Conservation (phyloP, 2,797 vertebrate species). For the Lacerta agilis region DNA sequence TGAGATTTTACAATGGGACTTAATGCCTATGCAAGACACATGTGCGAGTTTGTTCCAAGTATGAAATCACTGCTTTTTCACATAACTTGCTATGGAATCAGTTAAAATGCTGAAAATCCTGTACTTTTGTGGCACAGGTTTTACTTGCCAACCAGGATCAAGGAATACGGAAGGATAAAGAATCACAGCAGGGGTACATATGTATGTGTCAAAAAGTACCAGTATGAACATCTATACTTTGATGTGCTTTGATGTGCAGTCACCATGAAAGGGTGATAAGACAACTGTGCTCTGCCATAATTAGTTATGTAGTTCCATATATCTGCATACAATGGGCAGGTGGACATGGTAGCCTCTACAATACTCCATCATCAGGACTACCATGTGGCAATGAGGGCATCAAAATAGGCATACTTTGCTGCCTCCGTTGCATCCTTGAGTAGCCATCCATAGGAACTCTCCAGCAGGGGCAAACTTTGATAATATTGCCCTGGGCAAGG, state of each 20-base stretch:
- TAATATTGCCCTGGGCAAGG: no score
- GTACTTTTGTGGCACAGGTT: constrained; percentile 21
- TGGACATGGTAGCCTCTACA: no score
- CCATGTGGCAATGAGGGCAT: no score
- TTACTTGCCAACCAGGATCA: constrained; percentile 40
- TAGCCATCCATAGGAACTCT: no score
- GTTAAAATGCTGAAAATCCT: background rate
- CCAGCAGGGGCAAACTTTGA: no score
- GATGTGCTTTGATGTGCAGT: background rate
- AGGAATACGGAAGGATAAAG: constrained; percentile 52
- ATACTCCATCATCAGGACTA: no score
- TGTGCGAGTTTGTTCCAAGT: constrained; percentile 1
- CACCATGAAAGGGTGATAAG: background rate
- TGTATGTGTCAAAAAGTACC: background rate
- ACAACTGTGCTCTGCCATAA: background rate
- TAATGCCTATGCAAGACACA: background rate
- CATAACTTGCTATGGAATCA: background rate
- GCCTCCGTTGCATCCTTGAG: no score
- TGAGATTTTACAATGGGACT: background rate
- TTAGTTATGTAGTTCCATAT: background rate
- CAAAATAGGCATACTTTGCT: no score
- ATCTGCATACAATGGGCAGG: no score
- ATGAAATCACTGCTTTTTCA: constrained; percentile 6
- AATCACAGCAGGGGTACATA: background rate
- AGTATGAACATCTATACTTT: no score